Evolutionary conservation across 92 coral and sea anemone species (phyloP).

Genomic region (Nematostella vectensis): DNA sequence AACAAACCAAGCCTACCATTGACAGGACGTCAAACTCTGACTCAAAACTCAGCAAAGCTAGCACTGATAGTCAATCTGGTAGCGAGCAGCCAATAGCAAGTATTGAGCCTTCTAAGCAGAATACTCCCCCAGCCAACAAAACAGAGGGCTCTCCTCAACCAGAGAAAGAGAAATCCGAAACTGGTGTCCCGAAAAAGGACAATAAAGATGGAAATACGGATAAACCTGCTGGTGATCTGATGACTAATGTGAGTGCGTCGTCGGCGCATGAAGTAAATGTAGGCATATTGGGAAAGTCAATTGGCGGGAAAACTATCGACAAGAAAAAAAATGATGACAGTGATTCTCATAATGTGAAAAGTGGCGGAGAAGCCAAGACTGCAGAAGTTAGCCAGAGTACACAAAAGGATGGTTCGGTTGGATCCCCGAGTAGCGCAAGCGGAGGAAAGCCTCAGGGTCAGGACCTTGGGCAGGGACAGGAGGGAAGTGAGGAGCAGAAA

Average conservation of each 20-base stretch:
- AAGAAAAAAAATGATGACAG: background rate
- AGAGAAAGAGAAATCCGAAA: background rate
- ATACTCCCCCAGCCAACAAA: background rate
- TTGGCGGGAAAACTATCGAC: background rate
- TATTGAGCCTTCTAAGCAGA: too few relatives aligned
- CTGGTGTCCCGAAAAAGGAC: slow-evolving; percentile 20
- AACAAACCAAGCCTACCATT: too few relatives aligned
- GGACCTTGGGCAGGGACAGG: background rate
- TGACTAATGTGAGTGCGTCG: background rate
- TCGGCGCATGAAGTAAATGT: background rate
- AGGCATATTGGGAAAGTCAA: background rate
- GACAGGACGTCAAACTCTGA: too few relatives aligned
- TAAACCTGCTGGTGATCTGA: background rate
- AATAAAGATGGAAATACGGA: background rate
- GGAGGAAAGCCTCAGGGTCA: background rate
- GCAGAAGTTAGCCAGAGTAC: background rate
- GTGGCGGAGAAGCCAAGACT: background rate
- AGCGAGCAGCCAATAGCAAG: too few relatives aligned
- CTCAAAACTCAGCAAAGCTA: too few relatives aligned
- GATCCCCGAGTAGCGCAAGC: background rate
- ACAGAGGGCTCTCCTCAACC: slow-evolving; percentile 3
- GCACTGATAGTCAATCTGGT: too few relatives aligned
- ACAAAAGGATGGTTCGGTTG: background rate
- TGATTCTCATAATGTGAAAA: too few relatives aligned
- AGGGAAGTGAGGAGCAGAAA: background rate